These are phyloP conservation scores for Leptinotarsa texana DNA, from an alignment of 1,140 invertebrate species.

Conservation along the genomic window DNA sequence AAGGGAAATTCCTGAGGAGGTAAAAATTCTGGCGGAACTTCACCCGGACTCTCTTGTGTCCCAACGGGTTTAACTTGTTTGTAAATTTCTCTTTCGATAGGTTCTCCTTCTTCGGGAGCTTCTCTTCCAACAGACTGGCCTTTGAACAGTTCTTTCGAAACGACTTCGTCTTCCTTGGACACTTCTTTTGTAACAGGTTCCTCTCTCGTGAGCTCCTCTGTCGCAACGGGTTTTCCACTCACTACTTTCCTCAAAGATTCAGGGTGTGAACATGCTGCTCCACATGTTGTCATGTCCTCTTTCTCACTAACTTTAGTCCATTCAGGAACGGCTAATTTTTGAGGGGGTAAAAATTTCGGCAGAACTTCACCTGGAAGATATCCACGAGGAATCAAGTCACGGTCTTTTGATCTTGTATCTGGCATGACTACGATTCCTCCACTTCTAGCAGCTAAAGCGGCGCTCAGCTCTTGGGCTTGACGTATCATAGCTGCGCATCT, in stretches of 20 bases:
- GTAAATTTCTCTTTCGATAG: too few species aligned
- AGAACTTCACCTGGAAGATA: constrained; percentile 7
- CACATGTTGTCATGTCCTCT: background rate
- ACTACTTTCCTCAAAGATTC: too few species aligned
- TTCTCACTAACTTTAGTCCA: background rate
- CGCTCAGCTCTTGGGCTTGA: background rate
- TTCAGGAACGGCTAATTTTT: background rate
- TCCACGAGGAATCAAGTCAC: background rate
- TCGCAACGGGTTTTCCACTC: too few species aligned
- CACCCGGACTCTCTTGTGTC: background rate
- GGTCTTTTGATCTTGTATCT: background rate
- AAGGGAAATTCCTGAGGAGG: background rate
- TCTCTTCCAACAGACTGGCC: too few species aligned
- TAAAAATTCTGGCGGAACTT: background rate
- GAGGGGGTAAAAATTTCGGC: background rate
- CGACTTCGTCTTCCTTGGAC: too few species aligned
- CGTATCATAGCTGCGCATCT: constrained; percentile 13
- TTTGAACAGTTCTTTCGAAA: too few species aligned
- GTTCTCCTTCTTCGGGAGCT: too few species aligned
- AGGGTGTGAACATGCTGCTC: too few species aligned
- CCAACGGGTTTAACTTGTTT: too few species aligned
- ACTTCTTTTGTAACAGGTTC: too few species aligned
- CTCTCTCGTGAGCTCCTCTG: too few species aligned
- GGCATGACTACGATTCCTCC: constrained; percentile 6
- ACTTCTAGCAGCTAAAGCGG: background rate